A percentile compares a stretch with the other conserved stretches of the same genome.
phyloP scores from a whole-genome alignment of 2,797 vertebrate genomes.

The Myotis daubentonii region DNA sequence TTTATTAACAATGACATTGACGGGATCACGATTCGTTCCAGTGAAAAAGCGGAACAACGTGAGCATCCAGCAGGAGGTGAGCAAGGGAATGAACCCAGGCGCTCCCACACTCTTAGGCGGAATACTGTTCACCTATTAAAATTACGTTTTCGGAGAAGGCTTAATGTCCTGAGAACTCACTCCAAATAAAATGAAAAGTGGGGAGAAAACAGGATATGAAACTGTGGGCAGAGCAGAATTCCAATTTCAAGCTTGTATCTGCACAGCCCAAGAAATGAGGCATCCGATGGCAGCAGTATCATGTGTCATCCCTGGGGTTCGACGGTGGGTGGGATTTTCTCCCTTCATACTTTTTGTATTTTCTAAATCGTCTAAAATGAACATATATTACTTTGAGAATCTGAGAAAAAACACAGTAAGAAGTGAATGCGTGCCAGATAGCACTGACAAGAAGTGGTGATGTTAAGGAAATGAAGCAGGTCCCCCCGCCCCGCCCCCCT shows the following conservation, averaged over 20 bases:
- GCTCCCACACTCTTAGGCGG: background rate
- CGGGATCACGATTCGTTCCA: background rate
- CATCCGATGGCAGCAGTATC: background rate
- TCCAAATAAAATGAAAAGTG: background rate
- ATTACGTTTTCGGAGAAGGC: background rate
- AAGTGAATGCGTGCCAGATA: background rate
- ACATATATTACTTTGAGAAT: conserved; percentile 42
- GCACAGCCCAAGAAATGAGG: background rate
- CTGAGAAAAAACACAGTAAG: background rate
- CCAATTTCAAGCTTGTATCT: background rate
- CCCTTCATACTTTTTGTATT: conserved; percentile 29
- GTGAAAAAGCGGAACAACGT: background rate
- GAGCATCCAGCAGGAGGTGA: background rate
- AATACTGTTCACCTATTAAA: background rate
- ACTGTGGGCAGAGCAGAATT: background rate
- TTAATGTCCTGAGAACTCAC: background rate
- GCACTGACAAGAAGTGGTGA: background rate
- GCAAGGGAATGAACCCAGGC: background rate
- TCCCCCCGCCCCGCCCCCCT: fast-evolving
- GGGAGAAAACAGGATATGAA: background rate
- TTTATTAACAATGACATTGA: background rate
- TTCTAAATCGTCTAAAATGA: conserved; percentile 60
- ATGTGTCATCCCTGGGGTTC: background rate
- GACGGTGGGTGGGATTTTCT: background rate
- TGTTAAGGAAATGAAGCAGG: background rate